Base-by-base conservation (phyloP, 2,888 invertebrate species). In the Anthophora plumipes region DNA sequence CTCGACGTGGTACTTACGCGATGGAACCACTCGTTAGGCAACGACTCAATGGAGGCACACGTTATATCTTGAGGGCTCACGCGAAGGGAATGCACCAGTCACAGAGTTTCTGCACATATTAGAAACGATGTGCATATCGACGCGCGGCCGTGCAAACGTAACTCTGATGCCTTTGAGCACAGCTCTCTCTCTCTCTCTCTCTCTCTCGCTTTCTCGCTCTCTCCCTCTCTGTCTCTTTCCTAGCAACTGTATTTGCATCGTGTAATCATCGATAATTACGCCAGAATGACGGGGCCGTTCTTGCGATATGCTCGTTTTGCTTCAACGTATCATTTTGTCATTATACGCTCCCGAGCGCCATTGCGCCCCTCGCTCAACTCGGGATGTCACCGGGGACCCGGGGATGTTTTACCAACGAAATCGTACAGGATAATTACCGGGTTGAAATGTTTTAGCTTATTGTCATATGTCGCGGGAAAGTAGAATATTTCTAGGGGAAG, bases 181-280 rank as follows among this genome's bases (percentile, higher is more conserved):
- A 46, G n/a, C 0, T 4, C 54, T 41, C 17, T 46, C 4, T 31
- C 31, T 31, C 31, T 31, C 31, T 4, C 31, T 31, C 31, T 31
- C 31, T 31, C 31, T 31, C 31, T 31, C 4, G 31, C 31, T n/a
- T n/a, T 31, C 31, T 4, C 31, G 1, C 31, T 31, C 31, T 31
- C 31, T 31, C 31, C 4, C 4, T 1, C 31, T 31, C 31, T 31
- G 4, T 31, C 0, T 4, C 54, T 41, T 14, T 46, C 20, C 52
- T 22, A 6, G 46, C 20, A 7, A 41, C 50, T 61, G 74, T 75
- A 78, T 82, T 82, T 78, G 71, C 81, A 64, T 79, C 86, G 84
- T 77, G 80, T 84, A 85, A 85, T 85, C 85, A 85, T 74, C 82
- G 86, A 85, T 85, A 85, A 85, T 85, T 86, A 77, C 86, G 77